Percentiles rank a stretch among this genome's conserved stretches.
phyloP scores from a whole-genome alignment of 2,888 invertebrate genomes.

The Philhelius pedissequus region DNA sequence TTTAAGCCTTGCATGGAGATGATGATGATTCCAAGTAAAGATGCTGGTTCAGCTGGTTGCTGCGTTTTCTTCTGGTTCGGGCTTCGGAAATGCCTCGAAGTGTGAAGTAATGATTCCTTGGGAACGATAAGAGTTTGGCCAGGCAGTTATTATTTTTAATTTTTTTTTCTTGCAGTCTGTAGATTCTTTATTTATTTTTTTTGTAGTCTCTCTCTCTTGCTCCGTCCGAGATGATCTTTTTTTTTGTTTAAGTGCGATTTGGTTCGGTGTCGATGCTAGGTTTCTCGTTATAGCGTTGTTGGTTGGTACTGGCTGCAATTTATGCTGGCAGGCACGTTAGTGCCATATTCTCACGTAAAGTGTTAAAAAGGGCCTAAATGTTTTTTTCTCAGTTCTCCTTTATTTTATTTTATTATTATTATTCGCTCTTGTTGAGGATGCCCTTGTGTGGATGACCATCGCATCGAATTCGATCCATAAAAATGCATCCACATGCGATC shows the following conservation, averaged over 20 bases:
- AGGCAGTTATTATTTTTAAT: slow-evolving; percentile 51
- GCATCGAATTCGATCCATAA: slow-evolving; percentile 41
- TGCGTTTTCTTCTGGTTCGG: no score
- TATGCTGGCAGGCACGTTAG: slow-evolving; percentile 63
- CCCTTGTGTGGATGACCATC: slow-evolving; percentile 40
- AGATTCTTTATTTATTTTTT: not conserved
- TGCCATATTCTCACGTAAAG: slow-evolving; percentile 69
- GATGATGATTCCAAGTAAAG: slow-evolving; percentile 47
- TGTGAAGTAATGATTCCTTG: slow-evolving; percentile 78
- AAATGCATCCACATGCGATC: slow-evolving; percentile 44
- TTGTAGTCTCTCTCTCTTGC: slow-evolving; percentile 1
- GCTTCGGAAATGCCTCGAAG: slow-evolving; percentile 71
- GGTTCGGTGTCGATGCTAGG: slow-evolving; percentile 37
- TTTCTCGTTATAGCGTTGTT: slow-evolving; percentile 37
- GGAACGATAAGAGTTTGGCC: slow-evolving; percentile 73
- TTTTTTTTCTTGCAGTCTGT: slow-evolving; percentile 1
- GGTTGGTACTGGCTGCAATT: slow-evolving; percentile 34
- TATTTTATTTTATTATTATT: not conserved
- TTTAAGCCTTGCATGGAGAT: slow-evolving; percentile 68
- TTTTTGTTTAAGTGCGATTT: slow-evolving; percentile 56
- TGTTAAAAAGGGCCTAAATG: slow-evolving; percentile 67
- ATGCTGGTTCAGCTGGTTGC: slow-evolving; percentile 5
- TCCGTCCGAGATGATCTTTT: slow-evolving; percentile 56
- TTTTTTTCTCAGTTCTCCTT: slow-evolving; percentile 13
- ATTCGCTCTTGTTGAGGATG: not conserved